Base-by-base conservation (phyloP, 1,140 invertebrate genomes). In the Drosophila auraria region DNA sequence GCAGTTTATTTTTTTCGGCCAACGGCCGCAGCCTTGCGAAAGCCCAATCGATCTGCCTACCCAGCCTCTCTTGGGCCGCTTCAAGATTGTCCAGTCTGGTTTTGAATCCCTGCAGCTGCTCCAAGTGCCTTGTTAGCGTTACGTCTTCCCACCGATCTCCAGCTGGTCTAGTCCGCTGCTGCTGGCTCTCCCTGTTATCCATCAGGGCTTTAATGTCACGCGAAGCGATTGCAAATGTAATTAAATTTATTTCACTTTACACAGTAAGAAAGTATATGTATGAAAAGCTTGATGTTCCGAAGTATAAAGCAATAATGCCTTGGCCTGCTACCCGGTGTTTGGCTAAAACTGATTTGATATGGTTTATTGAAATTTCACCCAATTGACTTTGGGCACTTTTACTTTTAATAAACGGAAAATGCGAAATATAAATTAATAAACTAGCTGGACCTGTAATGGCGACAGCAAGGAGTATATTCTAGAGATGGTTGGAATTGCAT, bases 351-450 rank as follows among this genome's bases (percentile, higher is more conserved):
- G 12, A 54, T 56, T 57, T 53, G 53, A 53, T 30, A 30, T 30
- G 5, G 36, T 69, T 53, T 30, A 53, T 44, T 66, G 5, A 15
- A 66, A 36, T 42, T 66, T 38, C 20, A 25, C 9, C 3, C 25
- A 70, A 44, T 49, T 70, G 47, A 23, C 47, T 49, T 64, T 36
- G 27, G 15, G 17, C 47, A 40, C 25, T 69, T 44, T 69, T 23
- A 27, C 45, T 36, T 66, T 66, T 53, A 66, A 30, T 40, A 50
- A 63, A 69, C 30, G 12, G 9, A 36, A 63, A 49, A 66, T 47
- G 12, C 14, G 12, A 62, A 36, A 62, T 63, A 15, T 47, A 25
- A 20, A 27, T 66, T 38, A 63, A 30, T 2, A 7, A 0, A 63
- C 5, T 12, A 12, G 5, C 7, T 14, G 5, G 4, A 23, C 5